Evolutionary conservation across 2,113 vertebrate species (phyloP), one percentile per base, ranked within the genome.

Genomic region (Notarius lentiginosus): DNA sequence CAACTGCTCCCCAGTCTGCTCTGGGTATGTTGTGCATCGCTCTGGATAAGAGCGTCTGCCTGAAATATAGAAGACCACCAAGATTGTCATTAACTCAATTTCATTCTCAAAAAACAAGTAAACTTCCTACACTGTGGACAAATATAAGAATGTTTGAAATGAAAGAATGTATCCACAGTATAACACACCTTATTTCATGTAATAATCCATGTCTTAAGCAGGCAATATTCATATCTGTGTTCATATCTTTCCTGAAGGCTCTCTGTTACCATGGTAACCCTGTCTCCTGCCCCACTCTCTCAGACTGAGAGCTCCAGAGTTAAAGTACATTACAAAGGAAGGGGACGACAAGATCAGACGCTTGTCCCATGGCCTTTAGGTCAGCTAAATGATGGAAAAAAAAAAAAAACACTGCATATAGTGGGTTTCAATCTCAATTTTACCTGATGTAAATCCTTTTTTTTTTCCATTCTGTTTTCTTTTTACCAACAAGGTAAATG

Each of bases 231-330:
- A 30, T 56, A 56, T 79, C 76, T 30, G 2, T 56, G 51, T 30
- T 56, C 53, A 30, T 55, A 77, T 77, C 51, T 27, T 55, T 77
- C 51, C 24, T 18, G 24, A 14, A 7, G 4, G 53, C 76, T 79
- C 76, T 56, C 53, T 79, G 76, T 79, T 79, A 79, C 76, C 51
- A 79, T 79, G n/a, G 76, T 56, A 79, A 79, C 76, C 7, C 49
- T n/a, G 49, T 51, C 73, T 76, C 73, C 1, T 53, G 47, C 73
- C 72, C 75, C 7, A 12, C 53, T 77, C 75, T 79, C n/a, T 79
- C 12, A 56, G 76, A n/a, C 76, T 56, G n/a, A 55, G n/a, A 17
- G 22, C 75, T 55, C 51, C 12, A 77, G 49, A 18, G 53, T 55
- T 79, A 79, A 79, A 53, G 20, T 77, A n/a, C 22, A 77, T 24